Evolutionary conservation across 2,113 vertebrate species (phyloP).

Genomic region (Semicossyphus pulcher): DNA sequence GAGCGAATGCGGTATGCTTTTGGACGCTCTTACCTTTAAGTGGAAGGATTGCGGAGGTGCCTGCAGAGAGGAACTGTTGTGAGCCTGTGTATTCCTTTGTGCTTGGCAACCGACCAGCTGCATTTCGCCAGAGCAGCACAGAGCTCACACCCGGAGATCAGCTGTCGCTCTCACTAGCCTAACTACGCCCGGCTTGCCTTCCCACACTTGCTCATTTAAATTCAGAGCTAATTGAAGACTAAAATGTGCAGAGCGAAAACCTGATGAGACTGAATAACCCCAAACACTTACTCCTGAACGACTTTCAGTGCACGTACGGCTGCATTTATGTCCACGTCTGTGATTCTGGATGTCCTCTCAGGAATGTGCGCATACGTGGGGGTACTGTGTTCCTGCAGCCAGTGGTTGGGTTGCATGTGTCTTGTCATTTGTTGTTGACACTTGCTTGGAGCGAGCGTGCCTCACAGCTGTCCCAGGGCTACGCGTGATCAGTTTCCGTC

Average conservation of each 20-base stretch:
- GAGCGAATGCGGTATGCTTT: constrained; percentile 32
- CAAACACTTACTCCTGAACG: background rate
- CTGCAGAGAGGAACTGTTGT: constrained; percentile 72
- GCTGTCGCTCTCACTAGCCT: constrained; percentile 78
- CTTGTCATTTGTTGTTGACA: constrained; percentile 73
- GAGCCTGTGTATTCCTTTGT: constrained; percentile 70
- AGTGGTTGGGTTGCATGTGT: constrained; percentile 55
- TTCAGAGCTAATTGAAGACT: constrained; percentile 38
- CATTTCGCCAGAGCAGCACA: constrained; percentile 64
- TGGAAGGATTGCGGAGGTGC: constrained; percentile 63
- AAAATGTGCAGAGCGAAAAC: background rate
- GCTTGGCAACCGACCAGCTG: constrained; percentile 80
- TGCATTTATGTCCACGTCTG: background rate
- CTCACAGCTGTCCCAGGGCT: constrained; percentile 54
- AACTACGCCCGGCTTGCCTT: constrained; percentile 17
- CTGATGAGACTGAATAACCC: background rate
- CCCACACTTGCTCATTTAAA: constrained; percentile 22
- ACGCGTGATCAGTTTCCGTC: constrained; percentile 65
- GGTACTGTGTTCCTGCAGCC: constrained; percentile 52
- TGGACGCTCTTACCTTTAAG: constrained; percentile 55
- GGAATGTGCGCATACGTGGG: constrained; percentile 25
- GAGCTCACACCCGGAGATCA: constrained; percentile 75
- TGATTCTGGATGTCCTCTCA: constrained; percentile 3
- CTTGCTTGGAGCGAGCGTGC: constrained; percentile 44
- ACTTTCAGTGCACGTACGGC: background rate